Evolutionary conservation across 2,113 vertebrate genomes (phyloP).

Genomic region (Helogale parvula): DNA sequence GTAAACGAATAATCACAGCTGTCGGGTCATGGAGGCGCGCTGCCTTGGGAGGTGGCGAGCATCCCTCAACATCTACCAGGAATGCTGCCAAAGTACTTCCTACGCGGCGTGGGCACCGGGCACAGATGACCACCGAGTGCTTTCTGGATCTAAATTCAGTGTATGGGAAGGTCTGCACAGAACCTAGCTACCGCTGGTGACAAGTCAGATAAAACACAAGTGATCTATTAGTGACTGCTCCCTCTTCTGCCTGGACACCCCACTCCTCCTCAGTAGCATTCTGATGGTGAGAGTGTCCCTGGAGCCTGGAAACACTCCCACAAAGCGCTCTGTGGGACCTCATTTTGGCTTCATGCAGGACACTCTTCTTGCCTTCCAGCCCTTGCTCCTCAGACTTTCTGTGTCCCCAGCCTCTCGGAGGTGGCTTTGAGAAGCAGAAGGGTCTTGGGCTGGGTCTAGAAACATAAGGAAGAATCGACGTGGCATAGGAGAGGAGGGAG

Average conservation of each 20-base stretch:
- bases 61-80: not conserved
- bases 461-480: not conserved
- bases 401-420: not conserved
- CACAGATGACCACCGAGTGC: not conserved
- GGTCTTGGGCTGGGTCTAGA: not conserved
- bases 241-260: not conserved
- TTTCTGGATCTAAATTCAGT: not conserved
- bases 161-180: not conserved
- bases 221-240: fast-evolving
- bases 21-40: not conserved
- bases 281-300: not conserved
- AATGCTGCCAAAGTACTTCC: not conserved
- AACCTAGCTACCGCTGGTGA: not conserved
- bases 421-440: not conserved
- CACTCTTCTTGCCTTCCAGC: not conserved
- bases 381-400: not conserved
- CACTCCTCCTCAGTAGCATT: not conserved
- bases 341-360: fast-evolving
- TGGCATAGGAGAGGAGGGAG: not conserved
- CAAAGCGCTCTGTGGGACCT: not conserved
- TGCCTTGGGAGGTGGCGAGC: not conserved
- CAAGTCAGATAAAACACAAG: not conserved
- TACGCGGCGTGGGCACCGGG: not conserved
- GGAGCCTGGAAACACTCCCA: not conserved
- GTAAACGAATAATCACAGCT: not conserved